Evolutionary conservation across 2,113 vertebrate species (phyloP).

Genomic region (Strigops habroptila): DNA sequence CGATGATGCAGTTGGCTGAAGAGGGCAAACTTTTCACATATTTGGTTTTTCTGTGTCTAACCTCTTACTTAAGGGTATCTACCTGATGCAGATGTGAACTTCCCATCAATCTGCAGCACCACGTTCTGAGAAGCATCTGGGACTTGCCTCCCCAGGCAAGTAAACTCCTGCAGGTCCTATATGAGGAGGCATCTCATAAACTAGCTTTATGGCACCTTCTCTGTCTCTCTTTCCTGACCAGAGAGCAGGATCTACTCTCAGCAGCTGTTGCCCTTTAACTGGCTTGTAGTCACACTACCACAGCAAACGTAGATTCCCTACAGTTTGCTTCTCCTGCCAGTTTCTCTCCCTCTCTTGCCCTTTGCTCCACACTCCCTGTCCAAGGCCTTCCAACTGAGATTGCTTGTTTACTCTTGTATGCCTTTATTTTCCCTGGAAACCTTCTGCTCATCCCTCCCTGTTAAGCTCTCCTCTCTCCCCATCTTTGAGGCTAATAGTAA

Average conservation of each 20-base stretch:
- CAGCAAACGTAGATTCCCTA: neutral
- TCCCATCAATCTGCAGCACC: neutral
- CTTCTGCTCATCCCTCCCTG: neutral
- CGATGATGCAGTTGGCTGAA: rapidly evolving
- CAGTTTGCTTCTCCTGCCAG: neutral
- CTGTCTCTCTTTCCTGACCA: neutral
- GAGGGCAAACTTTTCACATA: neutral
- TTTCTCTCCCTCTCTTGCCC: neutral
- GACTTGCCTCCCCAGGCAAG: neutral
- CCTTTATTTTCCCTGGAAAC: neutral
- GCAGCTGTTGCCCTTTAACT: neutral
- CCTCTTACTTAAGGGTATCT: neutral
- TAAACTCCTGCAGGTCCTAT: neutral
- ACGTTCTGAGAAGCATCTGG: neutral
- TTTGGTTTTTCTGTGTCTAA: neutral
- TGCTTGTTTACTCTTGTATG: neutral
- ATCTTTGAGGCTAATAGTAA: neutral
- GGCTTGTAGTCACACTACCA: neutral
- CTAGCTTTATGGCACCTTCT: neutral
- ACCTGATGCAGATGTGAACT: neutral
- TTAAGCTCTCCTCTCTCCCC: neutral
- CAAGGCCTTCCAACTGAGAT: neutral
- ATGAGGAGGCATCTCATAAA: neutral
- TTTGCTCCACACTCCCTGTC: neutral
- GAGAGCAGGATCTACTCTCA: neutral